Conservation (phyloP, 2,113 vertebrate species). For the Holacanthus passer region DNA sequence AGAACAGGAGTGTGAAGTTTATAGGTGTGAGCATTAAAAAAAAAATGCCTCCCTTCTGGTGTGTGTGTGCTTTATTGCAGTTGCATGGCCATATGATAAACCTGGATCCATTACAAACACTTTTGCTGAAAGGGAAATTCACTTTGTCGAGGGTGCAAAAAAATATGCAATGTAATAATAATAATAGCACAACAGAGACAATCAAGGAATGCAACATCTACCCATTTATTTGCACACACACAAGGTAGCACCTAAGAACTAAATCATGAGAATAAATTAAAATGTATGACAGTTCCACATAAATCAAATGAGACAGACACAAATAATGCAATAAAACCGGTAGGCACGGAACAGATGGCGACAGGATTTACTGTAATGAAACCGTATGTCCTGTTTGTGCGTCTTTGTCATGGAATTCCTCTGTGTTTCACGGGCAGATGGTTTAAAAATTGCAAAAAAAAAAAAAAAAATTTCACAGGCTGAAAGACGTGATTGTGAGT, state of each 20-base stretch:
- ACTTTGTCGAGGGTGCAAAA: not conserved
- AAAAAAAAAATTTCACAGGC: not conserved
- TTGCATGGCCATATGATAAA: not conserved
- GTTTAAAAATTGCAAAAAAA: constrained; percentile 5
- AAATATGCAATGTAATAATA: not conserved
- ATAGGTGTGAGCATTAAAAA: not conserved
- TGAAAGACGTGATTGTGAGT: not conserved
- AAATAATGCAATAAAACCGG: constrained; percentile 7
- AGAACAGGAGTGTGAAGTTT: not conserved
- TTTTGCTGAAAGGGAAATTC: not conserved
- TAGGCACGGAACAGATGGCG: constrained; percentile 28
- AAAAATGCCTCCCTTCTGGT: not conserved
- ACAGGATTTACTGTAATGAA: constrained; percentile 13
- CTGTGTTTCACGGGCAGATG: constrained; percentile 17
- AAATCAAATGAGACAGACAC: constrained; percentile 6
- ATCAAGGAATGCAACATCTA: too few relatives aligned
- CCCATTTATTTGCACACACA: not conserved
- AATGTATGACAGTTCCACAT: not conserved
- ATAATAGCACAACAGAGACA: not conserved
- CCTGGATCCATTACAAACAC: not conserved
- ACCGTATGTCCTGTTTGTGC: constrained; percentile 4
- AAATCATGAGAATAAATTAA: not conserved
- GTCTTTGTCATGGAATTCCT: constrained; percentile 11
- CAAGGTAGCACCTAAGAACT: not conserved
- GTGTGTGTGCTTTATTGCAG: not conserved